Conservation (phyloP, 2,113 vertebrate genomes). For the Elanus axillaris region DNA sequence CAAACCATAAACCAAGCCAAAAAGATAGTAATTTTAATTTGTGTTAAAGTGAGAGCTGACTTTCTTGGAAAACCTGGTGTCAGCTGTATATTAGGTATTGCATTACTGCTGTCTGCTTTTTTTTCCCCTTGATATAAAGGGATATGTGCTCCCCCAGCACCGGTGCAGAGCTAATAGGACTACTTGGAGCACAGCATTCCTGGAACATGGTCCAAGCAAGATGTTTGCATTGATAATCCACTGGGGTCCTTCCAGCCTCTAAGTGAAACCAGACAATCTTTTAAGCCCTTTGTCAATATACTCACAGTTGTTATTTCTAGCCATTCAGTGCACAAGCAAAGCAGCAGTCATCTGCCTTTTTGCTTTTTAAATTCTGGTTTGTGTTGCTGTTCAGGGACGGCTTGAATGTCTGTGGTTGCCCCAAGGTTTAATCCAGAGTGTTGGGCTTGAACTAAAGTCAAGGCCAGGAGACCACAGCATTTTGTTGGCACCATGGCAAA, state of each 20-base stretch:
- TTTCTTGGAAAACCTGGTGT: background rate
- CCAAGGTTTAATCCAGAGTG: background rate
- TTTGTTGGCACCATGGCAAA: background rate
- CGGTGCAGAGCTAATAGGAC: background rate
- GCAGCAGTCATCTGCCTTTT: background rate
- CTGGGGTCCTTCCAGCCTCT: constrained; percentile 5
- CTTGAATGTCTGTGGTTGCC: background rate
- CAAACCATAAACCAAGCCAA: background rate
- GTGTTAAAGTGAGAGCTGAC: background rate
- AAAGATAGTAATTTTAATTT: background rate
- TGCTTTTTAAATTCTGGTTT: background rate
- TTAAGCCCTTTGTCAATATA: background rate
- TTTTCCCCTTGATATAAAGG: background rate
- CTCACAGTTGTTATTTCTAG: background rate
- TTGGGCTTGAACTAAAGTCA: background rate
- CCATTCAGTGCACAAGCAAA: background rate
- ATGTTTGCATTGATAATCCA: background rate
- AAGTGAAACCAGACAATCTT: background rate
- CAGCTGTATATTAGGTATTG: background rate
- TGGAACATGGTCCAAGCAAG: background rate
- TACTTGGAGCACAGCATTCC: background rate
- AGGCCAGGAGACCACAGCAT: background rate
- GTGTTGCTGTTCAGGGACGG: background rate
- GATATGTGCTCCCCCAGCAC: background rate
- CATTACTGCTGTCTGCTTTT: background rate